Percentiles rank a stretch among this genome's conserved stretches.
phyloP scores from a whole-genome alignment of 2,113 vertebrate species.

The Raphicerus campestris region DNA sequence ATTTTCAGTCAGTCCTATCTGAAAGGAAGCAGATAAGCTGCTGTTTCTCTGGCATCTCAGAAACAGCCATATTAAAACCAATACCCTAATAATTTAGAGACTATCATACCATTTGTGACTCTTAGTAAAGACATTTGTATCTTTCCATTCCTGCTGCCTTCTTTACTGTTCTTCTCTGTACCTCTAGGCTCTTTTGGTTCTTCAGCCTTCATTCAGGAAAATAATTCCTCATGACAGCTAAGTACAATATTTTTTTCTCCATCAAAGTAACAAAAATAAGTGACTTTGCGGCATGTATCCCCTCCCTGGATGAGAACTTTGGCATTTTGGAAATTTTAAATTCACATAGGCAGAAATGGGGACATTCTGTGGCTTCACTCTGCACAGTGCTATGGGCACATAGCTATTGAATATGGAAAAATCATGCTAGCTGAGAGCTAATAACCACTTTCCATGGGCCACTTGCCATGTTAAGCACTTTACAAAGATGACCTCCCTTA shows the following conservation, averaged over 20 bases:
- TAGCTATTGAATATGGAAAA: not conserved
- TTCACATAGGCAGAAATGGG: not conserved
- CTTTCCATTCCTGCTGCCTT: not conserved
- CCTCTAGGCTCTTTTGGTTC: not conserved
- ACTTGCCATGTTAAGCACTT: not conserved
- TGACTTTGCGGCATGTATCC: not conserved
- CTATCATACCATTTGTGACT: not conserved
- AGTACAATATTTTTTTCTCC: not conserved
- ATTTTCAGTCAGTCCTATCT: not conserved
- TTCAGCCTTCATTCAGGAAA: not conserved
- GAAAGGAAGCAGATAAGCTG: not conserved
- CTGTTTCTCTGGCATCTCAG: not conserved
- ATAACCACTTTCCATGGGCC: not conserved
- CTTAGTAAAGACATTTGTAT: not conserved
- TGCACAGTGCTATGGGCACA: not conserved
- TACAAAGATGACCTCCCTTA: not conserved
- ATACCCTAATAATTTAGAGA: not conserved
- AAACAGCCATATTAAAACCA: not conserved
- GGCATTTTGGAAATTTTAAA: not conserved
- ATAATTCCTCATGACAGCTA: not conserved
- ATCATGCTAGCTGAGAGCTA: not conserved
- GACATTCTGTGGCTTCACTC: not conserved
- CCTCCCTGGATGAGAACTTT: not conserved
- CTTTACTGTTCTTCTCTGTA: not conserved
- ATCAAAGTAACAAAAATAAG: not conserved